Conservation (phyloP, 2,888 invertebrate genomes). For the Pollenia labialis region DNA sequence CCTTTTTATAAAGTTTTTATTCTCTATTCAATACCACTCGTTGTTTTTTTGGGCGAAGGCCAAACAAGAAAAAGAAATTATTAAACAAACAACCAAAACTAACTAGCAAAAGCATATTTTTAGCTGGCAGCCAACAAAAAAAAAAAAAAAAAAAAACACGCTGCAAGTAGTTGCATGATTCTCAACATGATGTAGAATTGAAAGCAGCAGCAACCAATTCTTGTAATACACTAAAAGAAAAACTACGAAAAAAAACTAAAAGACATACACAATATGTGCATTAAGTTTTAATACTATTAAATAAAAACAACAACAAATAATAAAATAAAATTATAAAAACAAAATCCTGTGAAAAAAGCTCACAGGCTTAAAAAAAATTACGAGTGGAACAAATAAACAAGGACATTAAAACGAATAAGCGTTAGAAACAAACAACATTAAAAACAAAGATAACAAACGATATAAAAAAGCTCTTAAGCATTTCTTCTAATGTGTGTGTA, state of each 20-base stretch:
- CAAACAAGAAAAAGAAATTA: conserved; percentile 42
- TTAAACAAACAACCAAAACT: conserved; percentile 24
- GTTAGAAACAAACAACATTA: conserved; percentile 36
- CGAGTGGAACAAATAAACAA: conserved; percentile 53
- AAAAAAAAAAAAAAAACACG: neutral
- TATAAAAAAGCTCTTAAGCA: conserved; percentile 16
- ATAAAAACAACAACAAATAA: conserved; percentile 37
- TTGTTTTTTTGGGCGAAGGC: conserved; percentile 70
- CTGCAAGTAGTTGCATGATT: conserved; percentile 28
- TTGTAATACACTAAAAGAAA: conserved; percentile 12
- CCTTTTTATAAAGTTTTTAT: conserved; percentile 59
- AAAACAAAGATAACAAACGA: conserved; percentile 35
- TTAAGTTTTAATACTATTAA: conserved; percentile 72
- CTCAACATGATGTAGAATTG: conserved; percentile 25
- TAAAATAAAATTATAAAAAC: conserved; percentile 12
- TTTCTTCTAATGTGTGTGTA: neutral
- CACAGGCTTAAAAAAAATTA: conserved; percentile 50
- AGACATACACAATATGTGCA: conserved; percentile 68
- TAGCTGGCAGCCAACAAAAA: conserved; percentile 30
- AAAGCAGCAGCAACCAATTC: conserved; percentile 30
- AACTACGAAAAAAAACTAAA: conserved; percentile 10
- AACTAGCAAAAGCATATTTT: conserved; percentile 46
- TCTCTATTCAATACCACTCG: conserved; percentile 32
- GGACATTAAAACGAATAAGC: conserved; percentile 65
- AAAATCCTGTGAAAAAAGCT: conserved; percentile 36